A percentile compares a stretch with the other conserved stretches of the same genome.
phyloP scores from a whole-genome alignment of 2,888 invertebrate genomes.

The Sisyra nigra region DNA sequence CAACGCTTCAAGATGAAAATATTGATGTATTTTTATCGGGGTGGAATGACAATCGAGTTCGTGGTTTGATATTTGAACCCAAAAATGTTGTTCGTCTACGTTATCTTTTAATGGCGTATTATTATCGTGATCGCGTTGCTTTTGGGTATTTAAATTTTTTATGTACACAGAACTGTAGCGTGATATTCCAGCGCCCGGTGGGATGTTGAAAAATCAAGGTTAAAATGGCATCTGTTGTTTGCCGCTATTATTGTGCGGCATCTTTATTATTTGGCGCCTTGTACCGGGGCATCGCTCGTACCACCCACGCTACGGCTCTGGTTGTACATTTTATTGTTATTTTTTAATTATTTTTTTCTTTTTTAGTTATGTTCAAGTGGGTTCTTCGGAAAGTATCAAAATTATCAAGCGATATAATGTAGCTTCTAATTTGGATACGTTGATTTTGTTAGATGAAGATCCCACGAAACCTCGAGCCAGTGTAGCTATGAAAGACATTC shows the following conservation, averaged over 20 bases:
- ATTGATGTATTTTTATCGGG: conserved; percentile 66
- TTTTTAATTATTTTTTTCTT: neutral
- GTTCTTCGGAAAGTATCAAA: conserved; percentile 39
- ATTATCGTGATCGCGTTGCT: conserved; percentile 68
- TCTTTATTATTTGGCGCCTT: too few relatives aligned
- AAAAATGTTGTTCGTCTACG: conserved; percentile 59
- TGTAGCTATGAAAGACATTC: conserved; percentile 79
- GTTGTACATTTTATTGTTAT: neutral
- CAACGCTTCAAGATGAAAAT: conserved; percentile 51
- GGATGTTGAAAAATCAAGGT: too few relatives aligned
- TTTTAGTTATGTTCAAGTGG: conserved; percentile 50
- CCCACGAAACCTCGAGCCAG: conserved; percentile 64
- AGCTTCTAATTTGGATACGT: conserved; percentile 54
- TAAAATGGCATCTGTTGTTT: too few relatives aligned
- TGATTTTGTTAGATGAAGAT: conserved; percentile 84
- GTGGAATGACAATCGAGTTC: conserved; percentile 83
- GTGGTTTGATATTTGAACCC: conserved; percentile 77
- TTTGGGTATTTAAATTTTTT: conserved; percentile 56
- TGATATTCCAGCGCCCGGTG: too few relatives aligned
- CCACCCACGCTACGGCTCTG: too few relatives aligned
- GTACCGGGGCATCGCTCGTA: too few relatives aligned
- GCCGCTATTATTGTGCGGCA: too few relatives aligned
- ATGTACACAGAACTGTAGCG: too few relatives aligned
- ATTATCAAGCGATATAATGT: conserved; percentile 56
- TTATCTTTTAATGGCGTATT: conserved; percentile 77